Conservation (phyloP, 2,888 invertebrate genomes). For the Mesopsocus fuscifrons region DNA sequence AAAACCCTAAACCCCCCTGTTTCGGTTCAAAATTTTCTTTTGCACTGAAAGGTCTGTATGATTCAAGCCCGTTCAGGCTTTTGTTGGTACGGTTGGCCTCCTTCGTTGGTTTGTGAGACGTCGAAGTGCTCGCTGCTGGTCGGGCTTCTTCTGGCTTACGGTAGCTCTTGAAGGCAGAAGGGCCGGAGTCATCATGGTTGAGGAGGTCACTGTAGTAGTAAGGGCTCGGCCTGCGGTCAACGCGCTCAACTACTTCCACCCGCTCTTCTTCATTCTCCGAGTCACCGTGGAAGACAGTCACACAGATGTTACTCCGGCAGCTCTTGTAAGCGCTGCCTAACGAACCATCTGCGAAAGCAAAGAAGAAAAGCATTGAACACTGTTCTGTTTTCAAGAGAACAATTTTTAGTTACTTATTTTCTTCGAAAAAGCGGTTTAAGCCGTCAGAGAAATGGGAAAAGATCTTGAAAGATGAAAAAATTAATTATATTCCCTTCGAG, state of each 20-base stretch:
- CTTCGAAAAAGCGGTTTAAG: too few relatives aligned
- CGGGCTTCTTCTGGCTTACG: constrained; percentile 8
- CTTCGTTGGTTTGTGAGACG: not conserved
- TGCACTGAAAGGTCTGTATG: constrained; percentile 4
- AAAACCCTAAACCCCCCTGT: constrained; percentile 7
- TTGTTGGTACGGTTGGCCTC: not conserved
- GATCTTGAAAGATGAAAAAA: too few relatives aligned
- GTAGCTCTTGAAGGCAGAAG: constrained; percentile 8
- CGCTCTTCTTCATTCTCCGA: constrained; percentile 6
- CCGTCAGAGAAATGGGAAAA: too few relatives aligned
- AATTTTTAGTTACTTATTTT: too few relatives aligned
- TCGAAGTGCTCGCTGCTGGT: constrained; percentile 7
- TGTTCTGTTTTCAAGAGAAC: too few relatives aligned
- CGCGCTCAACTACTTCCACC: constrained; percentile 26
- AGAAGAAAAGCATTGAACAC: not conserved
- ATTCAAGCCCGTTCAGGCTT: not conserved
- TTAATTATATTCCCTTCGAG: too few relatives aligned
- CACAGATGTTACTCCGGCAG: not conserved
- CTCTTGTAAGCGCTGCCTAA: constrained; percentile 1
- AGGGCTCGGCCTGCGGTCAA: constrained; percentile 53
- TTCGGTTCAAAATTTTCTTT: constrained; percentile 8
- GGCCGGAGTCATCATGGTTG: constrained; percentile 23
- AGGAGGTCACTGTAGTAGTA: constrained; percentile 69
- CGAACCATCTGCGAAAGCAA: not conserved
- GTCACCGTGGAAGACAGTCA: constrained; percentile 4